Conservation (phyloP, 2,888 invertebrate species). For the Lasioglossum malachurum region DNA sequence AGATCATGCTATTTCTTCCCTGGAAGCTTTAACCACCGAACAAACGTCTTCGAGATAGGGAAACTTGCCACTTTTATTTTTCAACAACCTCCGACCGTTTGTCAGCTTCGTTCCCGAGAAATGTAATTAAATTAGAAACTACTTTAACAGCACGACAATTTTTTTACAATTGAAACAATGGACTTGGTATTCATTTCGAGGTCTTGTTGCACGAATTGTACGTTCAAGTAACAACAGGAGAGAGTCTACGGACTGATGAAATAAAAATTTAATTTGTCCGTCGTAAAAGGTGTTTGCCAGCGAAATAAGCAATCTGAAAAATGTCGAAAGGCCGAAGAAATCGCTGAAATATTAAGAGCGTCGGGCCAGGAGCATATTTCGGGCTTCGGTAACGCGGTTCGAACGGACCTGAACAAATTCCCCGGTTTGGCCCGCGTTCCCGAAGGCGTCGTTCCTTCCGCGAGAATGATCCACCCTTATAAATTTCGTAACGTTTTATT, state of each 20-base stretch:
- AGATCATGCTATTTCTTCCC: background rate
- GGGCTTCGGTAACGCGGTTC: slow-evolving; percentile 17
- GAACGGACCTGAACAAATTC: slow-evolving; percentile 25
- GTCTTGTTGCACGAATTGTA: background rate
- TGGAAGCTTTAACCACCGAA: background rate
- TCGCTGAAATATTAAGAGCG: slow-evolving; percentile 29
- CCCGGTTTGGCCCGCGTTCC: slow-evolving; percentile 25
- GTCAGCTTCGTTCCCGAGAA: background rate
- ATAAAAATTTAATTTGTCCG: background rate
- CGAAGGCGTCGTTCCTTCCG: slow-evolving; percentile 47
- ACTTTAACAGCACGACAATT: background rate
- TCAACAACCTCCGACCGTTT: background rate
- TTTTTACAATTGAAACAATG: background rate
- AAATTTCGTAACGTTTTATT: slow-evolving; percentile 68
- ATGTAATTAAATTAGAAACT: background rate
- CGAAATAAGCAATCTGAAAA: background rate
- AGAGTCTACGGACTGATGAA: background rate
- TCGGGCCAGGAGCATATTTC: slow-evolving; percentile 6
- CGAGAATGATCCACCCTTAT: slow-evolving; percentile 54
- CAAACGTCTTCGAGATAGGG: background rate
- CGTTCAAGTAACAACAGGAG: background rate
- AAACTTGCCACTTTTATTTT: background rate
- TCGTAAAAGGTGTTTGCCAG: background rate
- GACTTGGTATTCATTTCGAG: background rate
- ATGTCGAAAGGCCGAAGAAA: background rate